Evolutionary conservation across 2,113 vertebrate genomes (phyloP), one percentile per base, ranked within the genome.

Genomic region (Nettapus auritus): DNA sequence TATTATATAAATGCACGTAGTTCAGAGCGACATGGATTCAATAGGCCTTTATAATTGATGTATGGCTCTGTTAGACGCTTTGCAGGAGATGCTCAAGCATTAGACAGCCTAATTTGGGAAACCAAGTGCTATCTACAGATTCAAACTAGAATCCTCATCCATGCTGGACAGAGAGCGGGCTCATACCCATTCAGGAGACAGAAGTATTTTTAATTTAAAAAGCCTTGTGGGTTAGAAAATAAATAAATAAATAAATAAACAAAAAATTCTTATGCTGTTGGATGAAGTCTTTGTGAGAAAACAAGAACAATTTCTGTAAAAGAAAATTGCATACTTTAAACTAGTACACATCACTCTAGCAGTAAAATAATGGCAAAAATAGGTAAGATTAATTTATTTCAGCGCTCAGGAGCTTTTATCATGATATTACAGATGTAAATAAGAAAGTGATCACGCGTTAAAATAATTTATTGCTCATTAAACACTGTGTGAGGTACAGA

Each of bases 61-160:
- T 11, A 11, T 38, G 66, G 13, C 22, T 28, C 64, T 31, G 16
- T 17, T 11, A 33, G 29, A 57, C 42, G 8, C 13, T 23, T 50
- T 14, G 26, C 8, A 2, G 0, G 26, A 1, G 1, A 25, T 20
- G 31, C 46, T n/a, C 28, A 23, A 9, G 18, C 0, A 0, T 53
- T 53, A 46, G 18, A 16, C 21, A 9, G 8, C 15, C 40, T 36
- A 7, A 6, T 15, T 13, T 29, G 13, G 28, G 50, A 57, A 52
- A 33, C 42, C 48, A 9, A 57, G 20, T 4, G 48, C 46, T 74
- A 8, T 18, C 44, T 22, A 26, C 44, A 66, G 62, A 10, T 26
- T 19, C 22, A 34, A 26, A 28, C 14, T 53, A 21, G 18, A 52
- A 38, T 71, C 26, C 34, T 71, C 34, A 31, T 31, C 34, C 4